Conservation (phyloP, 2,113 vertebrate genomes). For the Malurus alboscapulatus region DNA sequence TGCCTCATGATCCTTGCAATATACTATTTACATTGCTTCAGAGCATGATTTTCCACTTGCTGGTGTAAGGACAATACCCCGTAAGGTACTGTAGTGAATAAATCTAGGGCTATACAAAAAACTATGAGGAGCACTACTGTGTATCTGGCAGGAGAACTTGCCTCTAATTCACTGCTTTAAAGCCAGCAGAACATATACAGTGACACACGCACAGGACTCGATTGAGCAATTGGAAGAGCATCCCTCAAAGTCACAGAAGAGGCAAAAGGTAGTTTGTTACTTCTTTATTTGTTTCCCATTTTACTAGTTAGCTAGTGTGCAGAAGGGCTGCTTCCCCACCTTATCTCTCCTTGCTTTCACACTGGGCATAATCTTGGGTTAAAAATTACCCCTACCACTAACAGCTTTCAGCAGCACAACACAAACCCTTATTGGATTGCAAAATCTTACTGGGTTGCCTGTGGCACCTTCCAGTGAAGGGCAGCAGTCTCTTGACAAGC, state of each 20-base stretch:
- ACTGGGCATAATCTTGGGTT: not conserved
- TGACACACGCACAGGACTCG: not conserved
- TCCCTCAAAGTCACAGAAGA: not conserved
- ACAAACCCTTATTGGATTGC: not conserved
- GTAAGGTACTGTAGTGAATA: not conserved
- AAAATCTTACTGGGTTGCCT: not conserved
- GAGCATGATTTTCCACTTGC: not conserved
- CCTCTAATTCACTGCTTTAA: not conserved
- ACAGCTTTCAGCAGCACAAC: not conserved
- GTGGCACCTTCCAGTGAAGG: not conserved
- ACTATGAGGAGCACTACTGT: not conserved
- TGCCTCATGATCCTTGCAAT: not conserved
- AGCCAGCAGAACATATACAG: not conserved
- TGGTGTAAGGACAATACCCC: not conserved
- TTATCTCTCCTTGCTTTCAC: not conserved
- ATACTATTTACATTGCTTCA: not conserved
- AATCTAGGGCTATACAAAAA: not conserved
- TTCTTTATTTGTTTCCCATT: not conserved
- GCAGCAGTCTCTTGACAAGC: not conserved
- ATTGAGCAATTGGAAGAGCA: accelerated
- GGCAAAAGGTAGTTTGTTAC: not conserved
- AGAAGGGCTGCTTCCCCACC: not conserved
- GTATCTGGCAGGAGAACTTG: not conserved
- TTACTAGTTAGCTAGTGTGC: not conserved
- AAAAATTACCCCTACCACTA: not conserved